Percentiles rank a stretch among this genome's conserved stretches.
These are phyloP conservation scores for Florisuga fusca DNA, from an alignment of 2,797 vertebrate species.

Conservation along the genomic window DNA sequence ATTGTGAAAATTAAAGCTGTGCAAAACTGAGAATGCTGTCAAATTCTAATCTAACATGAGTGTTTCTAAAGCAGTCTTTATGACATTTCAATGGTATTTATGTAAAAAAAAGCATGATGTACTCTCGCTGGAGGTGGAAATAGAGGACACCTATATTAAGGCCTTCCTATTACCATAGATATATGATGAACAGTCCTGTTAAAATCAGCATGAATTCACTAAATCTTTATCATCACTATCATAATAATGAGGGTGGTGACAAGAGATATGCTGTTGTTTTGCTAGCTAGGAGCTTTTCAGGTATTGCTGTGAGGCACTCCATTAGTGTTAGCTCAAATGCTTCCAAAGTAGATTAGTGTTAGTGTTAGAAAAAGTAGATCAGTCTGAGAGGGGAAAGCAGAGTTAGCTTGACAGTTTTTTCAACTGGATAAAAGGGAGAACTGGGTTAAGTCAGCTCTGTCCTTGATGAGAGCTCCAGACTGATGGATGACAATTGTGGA, in stretches of 20 bases:
- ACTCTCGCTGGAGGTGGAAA: not conserved
- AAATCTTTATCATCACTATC: slow-evolving; percentile 2
- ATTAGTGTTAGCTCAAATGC: not conserved
- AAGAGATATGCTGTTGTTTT: not conserved
- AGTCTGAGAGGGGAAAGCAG: not conserved
- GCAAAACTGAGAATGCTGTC: not conserved
- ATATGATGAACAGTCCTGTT: not conserved
- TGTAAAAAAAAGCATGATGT: not conserved
- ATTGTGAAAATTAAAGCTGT: not conserved
- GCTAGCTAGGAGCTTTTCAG: slow-evolving; percentile 18
- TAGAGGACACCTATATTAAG: not conserved
- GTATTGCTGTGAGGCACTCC: slow-evolving; percentile 2
- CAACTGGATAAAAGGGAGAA: not conserved
- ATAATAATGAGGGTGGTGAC: not conserved
- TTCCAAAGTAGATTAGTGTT: slow-evolving; percentile 6
- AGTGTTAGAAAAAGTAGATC: slow-evolving; percentile 3
- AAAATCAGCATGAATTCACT: slow-evolving; percentile 26
- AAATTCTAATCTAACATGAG: not conserved
- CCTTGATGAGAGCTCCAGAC: not conserved
- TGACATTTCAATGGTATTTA: not conserved
- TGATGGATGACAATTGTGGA: not conserved
- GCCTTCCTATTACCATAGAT: not conserved
- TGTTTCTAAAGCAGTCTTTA: not conserved
- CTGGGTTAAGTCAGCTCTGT: not conserved
- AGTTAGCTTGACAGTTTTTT: not conserved